These are phyloP conservation scores for Hydrotaea diabolus DNA, from an alignment of 2,888 invertebrate genomes.

Conservation along the genomic window DNA sequence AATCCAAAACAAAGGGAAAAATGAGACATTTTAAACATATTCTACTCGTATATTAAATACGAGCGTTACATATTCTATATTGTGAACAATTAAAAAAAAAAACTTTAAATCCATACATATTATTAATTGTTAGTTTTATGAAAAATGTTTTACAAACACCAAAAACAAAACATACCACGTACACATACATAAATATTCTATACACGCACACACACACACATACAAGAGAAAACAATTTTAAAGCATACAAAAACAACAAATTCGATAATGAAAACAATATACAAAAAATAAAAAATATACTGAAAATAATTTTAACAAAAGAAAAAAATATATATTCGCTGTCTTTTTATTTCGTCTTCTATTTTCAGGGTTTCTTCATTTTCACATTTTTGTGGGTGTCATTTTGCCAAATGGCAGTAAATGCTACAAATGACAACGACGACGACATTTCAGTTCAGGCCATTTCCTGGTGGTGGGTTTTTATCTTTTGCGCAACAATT, in stretches of 20 bases:
- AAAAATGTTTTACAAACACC: neutral
- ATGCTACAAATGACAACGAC: too few species aligned
- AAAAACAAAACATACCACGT: neutral
- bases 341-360: slow-evolving; percentile 8
- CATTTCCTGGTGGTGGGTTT: slow-evolving; percentile 8
- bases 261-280: neutral
- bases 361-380: neutral
- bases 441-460: neutral
- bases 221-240: neutral
- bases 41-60: too few species aligned
- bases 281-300: slow-evolving; percentile 20
- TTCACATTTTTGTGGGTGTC: slow-evolving; percentile 12
- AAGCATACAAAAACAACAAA: slow-evolving; percentile 42
- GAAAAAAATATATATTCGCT: slow-evolving; percentile 37
- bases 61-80: slow-evolving; percentile 2
- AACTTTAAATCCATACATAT: slow-evolving; percentile 37
- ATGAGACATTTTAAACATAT: slow-evolving; percentile 4
- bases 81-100: neutral
- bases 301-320: slow-evolving; percentile 10
- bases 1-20: neutral
- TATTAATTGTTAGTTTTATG: slow-evolving; percentile 51
- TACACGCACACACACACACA: neutral
- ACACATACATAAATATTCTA: neutral
- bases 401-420: slow-evolving; percentile 11
- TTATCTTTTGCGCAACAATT: slow-evolving; percentile 20